These are phyloP conservation scores for Ataeniobius toweri DNA, from an alignment of 2,797 vertebrate genomes.

Conservation along the genomic window DNA sequence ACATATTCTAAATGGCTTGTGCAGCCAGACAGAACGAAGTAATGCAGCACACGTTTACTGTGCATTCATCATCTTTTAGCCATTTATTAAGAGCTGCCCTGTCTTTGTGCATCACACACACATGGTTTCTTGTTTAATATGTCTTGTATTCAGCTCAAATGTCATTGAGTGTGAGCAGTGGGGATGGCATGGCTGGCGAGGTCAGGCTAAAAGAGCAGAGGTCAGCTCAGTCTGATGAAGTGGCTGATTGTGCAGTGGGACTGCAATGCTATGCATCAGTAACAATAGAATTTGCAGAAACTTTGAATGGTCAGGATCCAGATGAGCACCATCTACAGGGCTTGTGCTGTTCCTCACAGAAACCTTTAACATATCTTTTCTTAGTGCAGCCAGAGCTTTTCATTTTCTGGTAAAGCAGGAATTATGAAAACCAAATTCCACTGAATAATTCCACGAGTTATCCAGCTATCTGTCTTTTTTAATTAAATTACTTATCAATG, in stretches of 20 bases:
- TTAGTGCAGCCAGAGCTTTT: neutral
- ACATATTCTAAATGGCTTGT: too few species aligned
- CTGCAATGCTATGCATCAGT: slow-evolving; percentile 27
- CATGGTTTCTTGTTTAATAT: slow-evolving; percentile 26
- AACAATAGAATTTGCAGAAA: slow-evolving; percentile 42
- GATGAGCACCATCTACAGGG: slow-evolving; percentile 21
- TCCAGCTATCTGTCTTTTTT: neutral
- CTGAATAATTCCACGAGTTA: neutral
- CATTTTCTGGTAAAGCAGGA: neutral
- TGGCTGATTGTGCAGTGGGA: slow-evolving; percentile 59
- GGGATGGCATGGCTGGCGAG: slow-evolving; percentile 32
- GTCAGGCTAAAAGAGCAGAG: slow-evolving; percentile 44
- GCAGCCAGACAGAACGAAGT: slow-evolving; percentile 6
- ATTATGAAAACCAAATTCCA: neutral
- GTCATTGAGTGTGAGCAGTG: slow-evolving; percentile 33
- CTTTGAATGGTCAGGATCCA: slow-evolving; percentile 49
- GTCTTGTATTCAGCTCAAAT: slow-evolving; percentile 57
- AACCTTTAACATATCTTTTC: neutral
- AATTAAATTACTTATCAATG: neutral
- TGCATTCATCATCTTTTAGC: slow-evolving; percentile 7
- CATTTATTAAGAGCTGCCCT: slow-evolving; percentile 4
- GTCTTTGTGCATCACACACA: slow-evolving; percentile 25
- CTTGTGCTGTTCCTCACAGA: slow-evolving; percentile 16
- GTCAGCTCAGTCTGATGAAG: slow-evolving; percentile 57
- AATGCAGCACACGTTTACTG: slow-evolving; percentile 20